Evolutionary conservation across 2,113 vertebrate genomes (phyloP), one percentile per base, ranked within the genome.

Genomic region (Atractosteus spatula): DNA sequence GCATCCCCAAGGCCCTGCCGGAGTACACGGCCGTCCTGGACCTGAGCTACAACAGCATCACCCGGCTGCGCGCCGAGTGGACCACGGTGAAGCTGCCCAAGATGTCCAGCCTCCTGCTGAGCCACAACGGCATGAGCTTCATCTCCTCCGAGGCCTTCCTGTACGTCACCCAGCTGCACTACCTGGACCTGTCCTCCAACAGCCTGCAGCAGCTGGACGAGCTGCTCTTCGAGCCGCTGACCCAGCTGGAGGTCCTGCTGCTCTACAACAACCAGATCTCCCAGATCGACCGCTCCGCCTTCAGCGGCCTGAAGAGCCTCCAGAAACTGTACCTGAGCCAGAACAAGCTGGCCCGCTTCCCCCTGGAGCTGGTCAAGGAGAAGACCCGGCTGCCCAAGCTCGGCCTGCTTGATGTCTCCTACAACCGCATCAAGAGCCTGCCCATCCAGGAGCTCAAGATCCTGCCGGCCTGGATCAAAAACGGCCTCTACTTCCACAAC

Each of bases 321-420:
- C 96, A 97, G 78, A 99, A 97, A 86, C 91, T 99, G 45, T 99
- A 99, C 82, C 85, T 99, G 78, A 97, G 96, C 69, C 95, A 96
- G 76, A 99, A 99, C 86, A 92, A 86, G 76, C 92, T 99, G 71
- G 80, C 94, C 29, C 94, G 96, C 69, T 97, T 99, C 78, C 97
- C 97, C 0, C 55, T 91, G 81, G 97, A 98, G 84, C 92, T 99
- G 78, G 87, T 99, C 14, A 93, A 89, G 10, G 93, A 96, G 3
- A 92, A 91, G 70, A 86, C 81, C 4, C 93, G 88, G 55, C 80
- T 94, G 64, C 93, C 96, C 13, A 93, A 89, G 61, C 90, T 99
- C 0, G 90, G 84, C 2, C 91, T 99, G 64, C 87, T 99, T 82
- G 97, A 98, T 74, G 88, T 98, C 41, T 98, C 97, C 3, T 93